Evolutionary conservation across 2,113 vertebrate genomes (phyloP), one percentile per base, ranked within the genome.

Genomic region (Catagonus wagneri): DNA sequence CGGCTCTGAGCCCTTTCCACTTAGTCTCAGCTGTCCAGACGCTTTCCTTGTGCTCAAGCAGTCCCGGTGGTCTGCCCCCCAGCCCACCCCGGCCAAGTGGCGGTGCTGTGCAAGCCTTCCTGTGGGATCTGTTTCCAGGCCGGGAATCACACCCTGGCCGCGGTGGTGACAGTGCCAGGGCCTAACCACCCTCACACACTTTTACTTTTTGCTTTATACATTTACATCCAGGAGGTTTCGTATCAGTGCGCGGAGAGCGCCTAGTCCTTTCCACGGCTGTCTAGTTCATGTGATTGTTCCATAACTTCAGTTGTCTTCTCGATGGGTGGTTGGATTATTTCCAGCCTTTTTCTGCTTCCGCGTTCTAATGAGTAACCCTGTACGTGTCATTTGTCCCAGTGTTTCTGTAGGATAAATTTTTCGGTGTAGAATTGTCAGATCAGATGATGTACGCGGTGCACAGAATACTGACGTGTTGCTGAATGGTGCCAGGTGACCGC

Each of bases 401-500:
- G 17, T 52, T 32, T 90, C 12, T 74, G 39, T n/a, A 44, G 71
- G 50, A 94, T 84, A 83, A 83, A 93, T 80, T 74, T 17, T 32
- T 85, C 29, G 27, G 23, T 85, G n/a, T 4, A 66, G 27, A 80
- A 74, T 80, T 80, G 58, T 89, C 50, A 66, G 20, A 25, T 80
- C 32, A 78, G n/a, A 83, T 50, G 29, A 36, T 87, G 34, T 0
- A 25, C 25, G n/a, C 0, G 3, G n/a, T n/a, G n/a, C 29, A 78
- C 50, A 78, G 14, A 56, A 56, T 78, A 56, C 68, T 87, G 44
- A 83, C 39, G 83, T 71, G 88, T 95, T 95, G 69, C 61, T 83
- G 60, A 52, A 17, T 89, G 78, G 19, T 66, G 50, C 23, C 15
- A 66, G 29, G 32, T 22, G 32, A 68, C 79, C 72, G 54, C 17